Evolutionary conservation across 35 echinoderm and acorn worm genomes (phyloP).

Genomic region (Lytechinus variegatus): DNA sequence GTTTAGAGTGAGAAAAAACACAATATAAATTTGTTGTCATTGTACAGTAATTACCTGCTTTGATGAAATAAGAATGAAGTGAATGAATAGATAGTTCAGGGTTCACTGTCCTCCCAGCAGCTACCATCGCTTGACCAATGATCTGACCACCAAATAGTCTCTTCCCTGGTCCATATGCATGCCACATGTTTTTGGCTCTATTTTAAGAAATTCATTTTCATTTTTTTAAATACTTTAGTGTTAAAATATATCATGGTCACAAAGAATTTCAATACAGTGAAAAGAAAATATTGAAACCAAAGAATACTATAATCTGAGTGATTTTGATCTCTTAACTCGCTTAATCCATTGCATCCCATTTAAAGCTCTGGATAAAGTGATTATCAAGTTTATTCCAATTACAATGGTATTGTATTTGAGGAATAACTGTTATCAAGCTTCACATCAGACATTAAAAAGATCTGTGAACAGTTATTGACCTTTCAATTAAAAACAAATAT

Average conservation of each 20-base stretch:
- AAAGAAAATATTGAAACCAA: not conserved
- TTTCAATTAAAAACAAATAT: too few species aligned
- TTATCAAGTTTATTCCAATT: too few species aligned
- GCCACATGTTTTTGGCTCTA: conserved; percentile 78
- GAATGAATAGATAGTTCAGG: conserved; percentile 71
- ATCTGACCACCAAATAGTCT: conserved; percentile 88
- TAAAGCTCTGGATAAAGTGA: too few species aligned
- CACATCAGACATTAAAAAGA: too few species aligned
- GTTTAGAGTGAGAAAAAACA: too few species aligned
- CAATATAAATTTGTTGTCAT: not conserved
- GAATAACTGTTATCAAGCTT: too few species aligned
- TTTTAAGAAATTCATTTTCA: not conserved
- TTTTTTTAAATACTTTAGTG: not conserved
- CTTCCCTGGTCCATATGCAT: conserved; percentile 45
- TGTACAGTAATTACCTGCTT: conserved; percentile 57
- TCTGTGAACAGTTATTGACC: too few species aligned
- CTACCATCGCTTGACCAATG: conserved; percentile 88
- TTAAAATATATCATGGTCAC: not conserved
- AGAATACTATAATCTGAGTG: too few species aligned
- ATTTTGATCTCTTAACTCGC: too few species aligned
- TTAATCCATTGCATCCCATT: too few species aligned
- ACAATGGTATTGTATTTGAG: too few species aligned
- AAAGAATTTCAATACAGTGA: not conserved
- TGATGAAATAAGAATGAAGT: conserved; percentile 84
- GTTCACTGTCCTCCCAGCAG: conserved; percentile 78